These are phyloP conservation scores for Thamnophis elegans DNA, from an alignment of 2,797 vertebrate species.

Conservation along the genomic window DNA sequence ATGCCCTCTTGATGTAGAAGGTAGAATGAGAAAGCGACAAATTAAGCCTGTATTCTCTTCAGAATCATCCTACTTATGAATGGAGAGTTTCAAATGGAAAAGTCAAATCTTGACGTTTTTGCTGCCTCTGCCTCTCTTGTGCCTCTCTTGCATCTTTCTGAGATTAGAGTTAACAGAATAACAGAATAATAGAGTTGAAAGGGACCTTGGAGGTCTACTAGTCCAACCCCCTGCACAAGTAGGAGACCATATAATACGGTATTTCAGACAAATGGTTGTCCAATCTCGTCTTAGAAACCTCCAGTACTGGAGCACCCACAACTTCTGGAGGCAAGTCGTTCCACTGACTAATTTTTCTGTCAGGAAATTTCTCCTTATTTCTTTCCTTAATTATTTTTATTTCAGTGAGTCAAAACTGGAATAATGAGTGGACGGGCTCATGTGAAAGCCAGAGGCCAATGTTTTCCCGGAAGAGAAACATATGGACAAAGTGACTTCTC, in stretches of 20 bases:
- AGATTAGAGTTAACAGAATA: neutral
- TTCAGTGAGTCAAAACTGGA: neutral
- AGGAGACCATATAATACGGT: neutral
- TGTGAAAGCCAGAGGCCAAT: constrained; percentile 4
- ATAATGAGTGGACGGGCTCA: constrained; percentile 15
- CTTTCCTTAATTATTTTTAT: neutral
- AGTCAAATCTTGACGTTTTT: neutral
- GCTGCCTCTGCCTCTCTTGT: neutral
- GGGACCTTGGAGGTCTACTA: neutral
- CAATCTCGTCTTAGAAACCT: neutral
- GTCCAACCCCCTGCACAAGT: neutral
- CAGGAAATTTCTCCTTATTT: neutral
- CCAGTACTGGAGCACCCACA: neutral
- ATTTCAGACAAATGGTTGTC: neutral
- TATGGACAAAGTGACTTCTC: neutral
- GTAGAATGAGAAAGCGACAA: neutral
- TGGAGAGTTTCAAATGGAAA: neutral
- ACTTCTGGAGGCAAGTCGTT: neutral
- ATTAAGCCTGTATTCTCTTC: neutral
- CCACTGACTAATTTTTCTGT: neutral
- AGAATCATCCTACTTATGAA: neutral
- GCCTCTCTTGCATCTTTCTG: neutral
- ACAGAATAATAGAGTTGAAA: neutral
- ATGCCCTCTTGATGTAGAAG: neutral
- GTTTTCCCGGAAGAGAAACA: neutral